Percentiles rank a stretch among this genome's conserved stretches.
Evolutionary conservation across 2,113 vertebrate species (phyloP).

Genomic region (Octodon degus): DNA sequence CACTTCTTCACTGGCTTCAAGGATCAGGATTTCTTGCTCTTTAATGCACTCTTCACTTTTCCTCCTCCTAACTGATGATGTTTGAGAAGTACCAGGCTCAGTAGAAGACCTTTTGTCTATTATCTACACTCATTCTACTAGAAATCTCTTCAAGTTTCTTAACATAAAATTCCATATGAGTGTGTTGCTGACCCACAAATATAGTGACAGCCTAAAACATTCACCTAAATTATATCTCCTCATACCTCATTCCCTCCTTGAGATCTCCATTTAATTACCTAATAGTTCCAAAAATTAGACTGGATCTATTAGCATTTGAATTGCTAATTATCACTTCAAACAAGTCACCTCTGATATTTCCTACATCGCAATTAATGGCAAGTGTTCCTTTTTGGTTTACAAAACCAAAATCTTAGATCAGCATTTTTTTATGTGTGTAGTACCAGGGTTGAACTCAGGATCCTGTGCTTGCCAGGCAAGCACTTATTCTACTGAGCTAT

Average conservation of each 20-base stretch:
- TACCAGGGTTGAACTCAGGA: too few species aligned
- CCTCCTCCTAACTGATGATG: background rate
- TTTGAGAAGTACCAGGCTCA: background rate
- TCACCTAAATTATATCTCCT: background rate
- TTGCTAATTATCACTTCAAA: background rate
- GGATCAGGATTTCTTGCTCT: background rate
- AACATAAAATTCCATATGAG: constrained; percentile 14
- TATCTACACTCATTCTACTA: background rate
- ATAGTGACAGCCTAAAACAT: background rate
- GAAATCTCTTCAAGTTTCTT: background rate
- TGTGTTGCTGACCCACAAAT: background rate
- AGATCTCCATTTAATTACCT: background rate
- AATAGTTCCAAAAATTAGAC: background rate
- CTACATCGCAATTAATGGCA: background rate
- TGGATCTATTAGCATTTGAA: background rate
- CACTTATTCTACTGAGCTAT: too few species aligned
- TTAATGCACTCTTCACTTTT: background rate
- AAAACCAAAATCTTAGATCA: background rate
- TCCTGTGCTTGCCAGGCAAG: too few species aligned
- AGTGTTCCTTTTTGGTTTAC: background rate
- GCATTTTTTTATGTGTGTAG: too few species aligned
- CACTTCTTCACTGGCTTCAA: background rate
- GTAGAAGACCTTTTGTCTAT: background rate
- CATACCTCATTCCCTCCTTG: background rate
- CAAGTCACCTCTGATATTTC: background rate